Evolutionary conservation across 1,140 invertebrate species (phyloP), one percentile per base, ranked within the genome.

Genomic region (Heliconius melpomene): DNA sequence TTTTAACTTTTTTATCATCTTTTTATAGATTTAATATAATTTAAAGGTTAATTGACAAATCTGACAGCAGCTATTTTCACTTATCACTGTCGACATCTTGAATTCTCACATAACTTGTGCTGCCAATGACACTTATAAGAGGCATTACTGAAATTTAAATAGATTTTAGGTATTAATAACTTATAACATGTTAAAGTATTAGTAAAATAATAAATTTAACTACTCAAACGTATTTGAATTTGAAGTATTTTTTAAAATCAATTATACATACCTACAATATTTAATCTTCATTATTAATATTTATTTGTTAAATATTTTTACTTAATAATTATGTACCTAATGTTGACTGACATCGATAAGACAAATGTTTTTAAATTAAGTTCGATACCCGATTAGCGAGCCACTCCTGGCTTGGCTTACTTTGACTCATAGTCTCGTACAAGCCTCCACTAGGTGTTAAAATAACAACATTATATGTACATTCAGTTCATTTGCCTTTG

Each of bases 351-450:
- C 76, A 80, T 80, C 74, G 60, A n/a, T 72, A 38, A 79, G 74
- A 72, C 20, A 78, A 78, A 60, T 36, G 26, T 71, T 32, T 74
- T 81, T 60, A 57, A 75, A 79, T 66, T 54, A 85, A 84, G 85
- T 84, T 79, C 84, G 87, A 81, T 77, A 87, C 84, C 87, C 87
- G 88, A 90, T 90, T 87, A 83, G 70, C 52, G 38, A 52, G 79
- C 78, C 85, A 82, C 85, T 84, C 87, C 85, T 75, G 81, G n/a
- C 60, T 16, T 16, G 5, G 9, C 9, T 16, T 18, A 66, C 23
- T 6, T n/a, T 66, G 60, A 66, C 60, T 66, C 60, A 66, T 29
- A 66, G 60, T 26, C 9, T 29, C 60, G 6, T 66, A 66, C 60
- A 26, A 26, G 5, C 23, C 26, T 52, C n/a, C n/a, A 20, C 18